Conservation (phyloP, 37 sponge, comb jelly and placozoan genomes). For the Lycopodina hypogea region DNA sequence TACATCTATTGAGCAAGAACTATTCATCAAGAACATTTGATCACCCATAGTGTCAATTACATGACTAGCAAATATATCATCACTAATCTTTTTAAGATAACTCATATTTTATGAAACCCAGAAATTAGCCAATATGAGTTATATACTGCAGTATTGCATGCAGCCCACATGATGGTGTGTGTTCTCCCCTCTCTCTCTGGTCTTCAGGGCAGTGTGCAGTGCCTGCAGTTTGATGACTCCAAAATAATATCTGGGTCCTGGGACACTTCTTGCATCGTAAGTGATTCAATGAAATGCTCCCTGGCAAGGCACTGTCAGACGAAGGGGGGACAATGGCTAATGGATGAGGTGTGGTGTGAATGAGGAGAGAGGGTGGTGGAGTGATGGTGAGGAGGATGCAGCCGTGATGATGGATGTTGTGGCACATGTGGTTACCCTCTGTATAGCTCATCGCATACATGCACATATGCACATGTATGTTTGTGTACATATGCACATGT, state of each 20-base stretch:
- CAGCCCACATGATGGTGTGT: no score
- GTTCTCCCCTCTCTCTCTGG: background rate
- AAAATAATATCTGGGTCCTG: conserved; percentile 80
- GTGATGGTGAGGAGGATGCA: background rate
- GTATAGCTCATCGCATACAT: no score
- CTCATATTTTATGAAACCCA: no score
- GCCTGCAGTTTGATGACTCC: conserved; percentile 75
- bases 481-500: no score
- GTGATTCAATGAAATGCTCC: background rate
- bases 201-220: conserved; percentile 78
- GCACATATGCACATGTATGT: no score
- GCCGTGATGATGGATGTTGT: background rate
- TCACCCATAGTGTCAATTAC: background rate
- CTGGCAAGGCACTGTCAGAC: no score
- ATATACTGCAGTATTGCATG: no score
- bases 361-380: background rate
- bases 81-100: no score
- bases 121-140: no score
- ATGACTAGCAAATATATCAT: no score
- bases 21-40: background rate
- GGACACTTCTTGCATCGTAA: conserved; percentile 77
- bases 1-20: background rate
- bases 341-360: background rate
- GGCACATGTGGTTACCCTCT: background rate
- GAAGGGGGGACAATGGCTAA: background rate